phyloP scores from a whole-genome alignment of 1,140 invertebrate genomes.

The Anthonomus grandis region DNA sequence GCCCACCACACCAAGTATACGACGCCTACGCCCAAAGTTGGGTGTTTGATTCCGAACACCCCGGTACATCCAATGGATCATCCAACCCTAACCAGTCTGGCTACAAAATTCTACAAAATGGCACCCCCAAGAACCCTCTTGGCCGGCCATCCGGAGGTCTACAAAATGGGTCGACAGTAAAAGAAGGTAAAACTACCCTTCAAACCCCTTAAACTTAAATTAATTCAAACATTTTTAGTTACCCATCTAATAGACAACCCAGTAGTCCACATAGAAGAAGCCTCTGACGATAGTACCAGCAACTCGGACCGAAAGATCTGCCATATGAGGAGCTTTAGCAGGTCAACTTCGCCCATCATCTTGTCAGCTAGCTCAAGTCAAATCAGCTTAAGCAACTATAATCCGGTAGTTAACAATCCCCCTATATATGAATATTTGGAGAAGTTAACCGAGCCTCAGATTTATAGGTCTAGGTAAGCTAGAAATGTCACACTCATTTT shows the following conservation, averaged over 20 bases:
- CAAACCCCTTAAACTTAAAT: background rate
- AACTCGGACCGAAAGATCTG: slow-evolving; percentile 48
- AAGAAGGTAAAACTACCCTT: slow-evolving; percentile 7
- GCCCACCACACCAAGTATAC: slow-evolving; percentile 41
- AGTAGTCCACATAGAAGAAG: slow-evolving; percentile 47
- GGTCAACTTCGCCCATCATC: slow-evolving; percentile 48
- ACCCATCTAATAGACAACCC: slow-evolving; percentile 42
- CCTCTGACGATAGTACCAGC: slow-evolving; percentile 46
- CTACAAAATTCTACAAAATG: slow-evolving; percentile 42
- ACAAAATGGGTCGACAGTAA: slow-evolving; percentile 21
- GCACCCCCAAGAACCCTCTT: slow-evolving; percentile 32
- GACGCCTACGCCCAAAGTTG: slow-evolving; percentile 51
- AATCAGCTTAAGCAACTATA: slow-evolving; percentile 38
- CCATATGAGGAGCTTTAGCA: slow-evolving; percentile 52
- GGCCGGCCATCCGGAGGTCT: slow-evolving; percentile 15
- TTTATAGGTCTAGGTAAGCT: slow-evolving; percentile 43
- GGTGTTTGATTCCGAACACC: slow-evolving; percentile 48
- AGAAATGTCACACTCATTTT: background rate
- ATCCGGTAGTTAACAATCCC: slow-evolving; percentile 25
- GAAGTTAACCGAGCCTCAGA: slow-evolving; percentile 46
- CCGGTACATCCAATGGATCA: slow-evolving; percentile 31
- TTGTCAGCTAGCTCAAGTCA: slow-evolving; percentile 49
- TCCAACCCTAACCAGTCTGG: slow-evolving; percentile 32
- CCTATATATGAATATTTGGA: slow-evolving; percentile 52
- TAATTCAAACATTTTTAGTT: slow-evolving; percentile 6